Evolutionary conservation across 2,113 vertebrate species (phyloP), one percentile per base, ranked within the genome.

Genomic region (Amblyopsis rosae): DNA sequence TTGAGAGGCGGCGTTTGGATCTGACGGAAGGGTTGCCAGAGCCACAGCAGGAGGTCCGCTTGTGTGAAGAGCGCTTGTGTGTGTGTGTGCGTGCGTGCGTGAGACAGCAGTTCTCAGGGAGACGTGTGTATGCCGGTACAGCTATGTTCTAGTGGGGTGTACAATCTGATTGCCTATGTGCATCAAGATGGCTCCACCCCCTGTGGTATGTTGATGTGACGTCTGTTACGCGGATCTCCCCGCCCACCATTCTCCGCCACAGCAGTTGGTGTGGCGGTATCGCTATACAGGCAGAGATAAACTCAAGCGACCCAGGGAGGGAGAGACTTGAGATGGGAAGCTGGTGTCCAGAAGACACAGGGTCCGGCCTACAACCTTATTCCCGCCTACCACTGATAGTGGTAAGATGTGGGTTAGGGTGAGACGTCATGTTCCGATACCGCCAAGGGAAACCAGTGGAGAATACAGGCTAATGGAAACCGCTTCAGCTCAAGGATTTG

Each of bases 1-100:
- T 83, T 83, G 77, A 90, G 81, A 82, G 81, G 81, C 82, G 86
- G 73, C 74, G 66, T 86, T 87, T 83, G 88, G 86, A 88, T 89
- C 81, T 88, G 84, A 87, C 73, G 83, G 77, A 41, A 83, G 85
- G 80, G 86, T 83, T 89, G 85, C 84, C 87, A 86, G 75, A 85
- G 83, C 47, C 86, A 87, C 88, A 61, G 80, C 86, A 13, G 88
- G 90, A 82, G 86, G 86, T 87, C 86, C 65, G 79, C n/a, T 6
- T 51, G 73, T 70, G 66, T 17, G 70, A 59, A 58, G 19, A 16
- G 12, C 19, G 26, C 26, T 26, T 26, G 41, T 8, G 53, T 70
- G 16, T 62, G 60, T 35, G 5, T 12, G 6, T 55, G 48, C 48
- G 59, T 70, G 59, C 17, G 49, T 70, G 53, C n/a, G 53, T 54